Percentiles rank a stretch among this genome's conserved stretches.
Conservation (phyloP, 2,888 invertebrate genomes). For the Metallyticus violacea region DNA sequence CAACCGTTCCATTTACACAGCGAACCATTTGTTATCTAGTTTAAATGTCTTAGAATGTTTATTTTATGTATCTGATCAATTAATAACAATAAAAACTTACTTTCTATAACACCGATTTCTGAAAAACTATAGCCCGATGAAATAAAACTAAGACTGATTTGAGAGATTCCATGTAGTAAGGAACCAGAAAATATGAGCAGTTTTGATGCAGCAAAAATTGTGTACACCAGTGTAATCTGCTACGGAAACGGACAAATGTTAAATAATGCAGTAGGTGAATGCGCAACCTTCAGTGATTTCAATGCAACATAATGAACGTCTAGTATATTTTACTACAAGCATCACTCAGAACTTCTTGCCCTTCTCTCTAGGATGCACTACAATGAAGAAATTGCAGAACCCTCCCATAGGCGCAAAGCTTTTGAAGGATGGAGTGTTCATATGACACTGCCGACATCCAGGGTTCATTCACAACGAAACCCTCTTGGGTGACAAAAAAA, state of each 20-base stretch:
- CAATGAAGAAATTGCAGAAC: background rate
- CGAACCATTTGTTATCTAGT: no score
- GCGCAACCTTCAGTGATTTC: background rate
- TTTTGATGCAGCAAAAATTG: no score
- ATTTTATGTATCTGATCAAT: no score
- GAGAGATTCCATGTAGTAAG: no score
- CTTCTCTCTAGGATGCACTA: background rate
- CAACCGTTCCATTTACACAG: no score
- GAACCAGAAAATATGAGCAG: no score
- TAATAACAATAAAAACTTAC: no score
- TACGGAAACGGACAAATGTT: background rate
- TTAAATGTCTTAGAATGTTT: no score
- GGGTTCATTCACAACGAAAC: background rate
- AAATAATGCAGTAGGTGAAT: background rate
- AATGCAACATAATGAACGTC: background rate
- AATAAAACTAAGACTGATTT: no score
- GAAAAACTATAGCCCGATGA: no score
- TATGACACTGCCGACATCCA: background rate
- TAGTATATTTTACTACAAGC: background rate
- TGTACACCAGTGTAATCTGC: no score
- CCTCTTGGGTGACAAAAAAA: background rate
- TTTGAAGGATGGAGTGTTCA: background rate
- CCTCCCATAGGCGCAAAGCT: background rate
- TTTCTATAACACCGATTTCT: no score
- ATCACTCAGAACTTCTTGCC: background rate